These are phyloP conservation scores for Portunus trituberculatus DNA, from an alignment of 1,140 invertebrate genomes.

Conservation along the genomic window DNA sequence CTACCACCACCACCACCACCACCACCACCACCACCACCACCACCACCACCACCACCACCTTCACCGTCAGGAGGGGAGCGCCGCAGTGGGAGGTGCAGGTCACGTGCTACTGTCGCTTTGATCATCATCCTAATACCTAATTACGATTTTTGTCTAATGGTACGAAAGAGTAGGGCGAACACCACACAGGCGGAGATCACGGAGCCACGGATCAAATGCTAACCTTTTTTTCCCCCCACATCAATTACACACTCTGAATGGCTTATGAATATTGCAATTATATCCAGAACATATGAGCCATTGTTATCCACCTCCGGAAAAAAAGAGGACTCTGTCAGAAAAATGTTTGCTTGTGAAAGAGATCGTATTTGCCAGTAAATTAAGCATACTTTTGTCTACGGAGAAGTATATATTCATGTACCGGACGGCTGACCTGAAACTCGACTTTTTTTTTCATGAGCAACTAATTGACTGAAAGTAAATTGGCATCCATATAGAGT, in stretches of 20 bases:
- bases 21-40: background rate
- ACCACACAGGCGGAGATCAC: background rate
- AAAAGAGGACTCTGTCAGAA: background rate
- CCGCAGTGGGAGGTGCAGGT: background rate
- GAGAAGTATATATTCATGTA: constrained; percentile 60
- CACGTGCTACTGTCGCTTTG: background rate
- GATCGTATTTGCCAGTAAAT: constrained; percentile 62
- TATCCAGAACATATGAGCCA: constrained; percentile 24
- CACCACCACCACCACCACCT: background rate
- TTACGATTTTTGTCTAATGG: constrained; percentile 14
- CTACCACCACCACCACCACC: background rate
- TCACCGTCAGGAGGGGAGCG: background rate
- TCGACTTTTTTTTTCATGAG: constrained; percentile 52
- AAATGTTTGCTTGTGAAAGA: constrained; percentile 52
- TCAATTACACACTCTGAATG: constrained; percentile 23
- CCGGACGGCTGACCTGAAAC: constrained; percentile 48
- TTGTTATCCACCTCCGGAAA: constrained; percentile 26
- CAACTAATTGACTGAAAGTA: constrained; percentile 67
- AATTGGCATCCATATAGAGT: constrained; percentile 66
- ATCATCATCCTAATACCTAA: constrained; percentile 3
- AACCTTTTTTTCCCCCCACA: background rate
- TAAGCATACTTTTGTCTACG: constrained; percentile 52
- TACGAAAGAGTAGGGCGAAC: background rate
- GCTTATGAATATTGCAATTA: constrained; percentile 34
- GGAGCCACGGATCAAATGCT: constrained; percentile 20